Percentiles rank a stretch among this genome's conserved stretches.
These are phyloP conservation scores for Meloidogyne chitwoodi DNA, from an alignment of 1,140 invertebrate genomes.

Conservation along the genomic window DNA sequence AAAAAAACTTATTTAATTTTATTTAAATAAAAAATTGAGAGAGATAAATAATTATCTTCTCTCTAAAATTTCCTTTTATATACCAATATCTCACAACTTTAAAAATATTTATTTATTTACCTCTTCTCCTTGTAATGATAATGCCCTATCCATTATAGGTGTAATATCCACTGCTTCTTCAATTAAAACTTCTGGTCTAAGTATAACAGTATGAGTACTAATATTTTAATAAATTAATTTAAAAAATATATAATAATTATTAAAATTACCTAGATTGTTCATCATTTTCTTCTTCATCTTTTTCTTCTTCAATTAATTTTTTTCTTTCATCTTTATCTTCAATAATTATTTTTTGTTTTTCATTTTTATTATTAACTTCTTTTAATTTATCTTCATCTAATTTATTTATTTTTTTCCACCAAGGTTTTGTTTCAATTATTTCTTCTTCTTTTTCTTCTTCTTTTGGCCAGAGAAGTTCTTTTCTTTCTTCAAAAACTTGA, in stretches of 20 bases:
- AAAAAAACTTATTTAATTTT: no score
- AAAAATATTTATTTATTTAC: neutral
- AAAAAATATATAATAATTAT: neutral
- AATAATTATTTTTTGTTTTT: neutral
- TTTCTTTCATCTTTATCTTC: neutral
- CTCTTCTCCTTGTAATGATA: slow-evolving; percentile 5
- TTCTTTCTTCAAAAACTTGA: neutral
- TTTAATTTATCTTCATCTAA: neutral
- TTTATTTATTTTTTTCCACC: neutral
- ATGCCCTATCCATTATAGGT: neutral
- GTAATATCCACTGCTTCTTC: slow-evolving; percentile 5
- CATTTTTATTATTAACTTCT: neutral
- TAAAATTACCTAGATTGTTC: neutral
- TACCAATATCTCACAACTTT: neutral
- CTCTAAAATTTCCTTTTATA: no score
- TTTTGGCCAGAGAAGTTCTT: neutral
- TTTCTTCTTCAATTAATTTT: neutral
- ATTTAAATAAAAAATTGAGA: no score
- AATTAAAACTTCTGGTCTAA: slow-evolving; percentile 1
- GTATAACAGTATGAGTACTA: slow-evolving; percentile 11
- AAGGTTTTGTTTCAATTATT: neutral
- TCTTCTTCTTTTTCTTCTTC: neutral
- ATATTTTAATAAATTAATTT: neutral
- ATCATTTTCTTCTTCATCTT: neutral
- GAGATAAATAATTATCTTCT: no score